Base-by-base conservation (phyloP, 2,113 vertebrate species). In the Tragulus kanchil region DNA sequence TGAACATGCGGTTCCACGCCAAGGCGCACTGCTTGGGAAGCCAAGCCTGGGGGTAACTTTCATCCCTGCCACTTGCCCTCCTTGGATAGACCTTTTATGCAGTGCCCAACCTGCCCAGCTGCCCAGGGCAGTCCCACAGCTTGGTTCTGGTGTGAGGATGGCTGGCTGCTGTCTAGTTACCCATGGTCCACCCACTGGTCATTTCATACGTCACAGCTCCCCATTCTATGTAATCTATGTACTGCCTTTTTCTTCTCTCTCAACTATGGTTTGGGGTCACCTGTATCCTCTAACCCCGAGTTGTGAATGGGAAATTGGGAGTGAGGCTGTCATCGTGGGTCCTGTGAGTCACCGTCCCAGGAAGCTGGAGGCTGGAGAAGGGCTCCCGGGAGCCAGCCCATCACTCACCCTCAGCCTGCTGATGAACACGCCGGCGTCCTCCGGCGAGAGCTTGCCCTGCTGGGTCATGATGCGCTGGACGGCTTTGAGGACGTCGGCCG, bases 401-500 rank as follows among this genome's bases (percentile, higher is more conserved):
- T 1, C 69, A 28, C 97, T 95, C 97, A 99, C 99, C 98, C 99
- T 98, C 87, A 99, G 99, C 98, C 99, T 99, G 98, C 99, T 99
- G 99, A 99, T 99, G 98, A 99, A 99, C 95, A 99, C 98, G 0
- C 99, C 99, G 0, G 99, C 99, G 4, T 99, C 99, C 98, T 99
- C 99, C 3, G 98, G 98, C 0, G 98, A 99, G 98, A 99, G 99
- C 97, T 98, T 99, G 89, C 99, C 99, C 84, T 99, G 99, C 97
- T 99, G 99, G 88, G 99, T 98, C 97, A 99, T 97, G 93, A 99
- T 99, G 96, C 98, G 98, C 98, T 99, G 99, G 89, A 99, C 67
- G 6, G 99, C 99, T 98, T 99, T 99, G 89, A 99, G 99, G 59
- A 99, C 99, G 0, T 99, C 99, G 1, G 99, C 99, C 0, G 99